phyloP scores from a whole-genome alignment of 1,140 invertebrate genomes.

The Macrotrachela quadricornifera region DNA sequence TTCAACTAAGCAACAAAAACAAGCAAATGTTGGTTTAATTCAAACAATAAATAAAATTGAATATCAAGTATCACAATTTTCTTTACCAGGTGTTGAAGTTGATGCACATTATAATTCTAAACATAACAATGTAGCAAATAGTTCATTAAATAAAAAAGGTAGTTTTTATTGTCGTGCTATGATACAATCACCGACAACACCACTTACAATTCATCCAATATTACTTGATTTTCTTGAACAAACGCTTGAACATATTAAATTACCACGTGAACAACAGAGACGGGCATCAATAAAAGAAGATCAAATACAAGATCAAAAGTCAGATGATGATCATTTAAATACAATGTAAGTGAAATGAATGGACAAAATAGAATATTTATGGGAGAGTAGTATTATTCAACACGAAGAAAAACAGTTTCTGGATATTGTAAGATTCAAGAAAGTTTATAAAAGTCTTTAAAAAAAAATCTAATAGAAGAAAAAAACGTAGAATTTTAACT shows the following conservation, averaged over 20 bases:
- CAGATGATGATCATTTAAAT: slow-evolving; percentile 5
- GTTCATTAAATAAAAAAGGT: slow-evolving; percentile 5
- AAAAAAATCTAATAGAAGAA: too few species aligned
- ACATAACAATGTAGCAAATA: slow-evolving; percentile 23
- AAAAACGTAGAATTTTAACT: too few species aligned
- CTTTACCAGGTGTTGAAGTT: slow-evolving; percentile 75
- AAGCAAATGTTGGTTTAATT: not conserved
- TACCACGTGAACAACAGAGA: slow-evolving; percentile 18
- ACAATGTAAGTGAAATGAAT: too few species aligned
- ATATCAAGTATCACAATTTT: slow-evolving; percentile 49
- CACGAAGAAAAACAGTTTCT: too few species aligned
- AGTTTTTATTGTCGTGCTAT: slow-evolving; percentile 1
- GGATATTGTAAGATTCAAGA: too few species aligned
- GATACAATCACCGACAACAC: slow-evolving; percentile 14
- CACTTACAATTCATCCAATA: slow-evolving; percentile 28
- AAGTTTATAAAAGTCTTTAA: too few species aligned
- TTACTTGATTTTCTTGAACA: slow-evolving; percentile 39
- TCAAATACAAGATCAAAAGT: slow-evolving; percentile 17
- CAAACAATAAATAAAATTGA: not conserved
- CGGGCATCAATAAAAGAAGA: slow-evolving; percentile 10
- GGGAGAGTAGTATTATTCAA: too few species aligned
- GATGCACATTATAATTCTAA: slow-evolving; percentile 39
- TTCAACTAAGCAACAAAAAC: not conserved
- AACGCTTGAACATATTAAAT: slow-evolving; percentile 70
- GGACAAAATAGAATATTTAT: too few species aligned